A percentile compares a stretch with the other conserved stretches of the same genome.
phyloP scores from a whole-genome alignment of 2,797 vertebrate genomes.

The Danionella dracula region DNA sequence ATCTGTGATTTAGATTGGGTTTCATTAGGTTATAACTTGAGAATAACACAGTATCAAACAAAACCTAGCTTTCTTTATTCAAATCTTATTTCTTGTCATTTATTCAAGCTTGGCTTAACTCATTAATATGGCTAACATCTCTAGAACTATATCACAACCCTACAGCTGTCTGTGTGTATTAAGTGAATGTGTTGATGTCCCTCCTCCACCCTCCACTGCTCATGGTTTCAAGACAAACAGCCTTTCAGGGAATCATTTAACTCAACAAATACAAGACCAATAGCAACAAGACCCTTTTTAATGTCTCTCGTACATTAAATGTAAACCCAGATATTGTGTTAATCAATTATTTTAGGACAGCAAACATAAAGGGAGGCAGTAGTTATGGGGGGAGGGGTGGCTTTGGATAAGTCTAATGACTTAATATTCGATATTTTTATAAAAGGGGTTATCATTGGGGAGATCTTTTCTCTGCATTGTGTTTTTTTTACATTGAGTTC shows the following conservation, averaged over 20 bases:
- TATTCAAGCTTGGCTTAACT: constrained; percentile 28
- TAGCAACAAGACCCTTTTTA: neutral
- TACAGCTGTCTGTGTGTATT: constrained; percentile 41
- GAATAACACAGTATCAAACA: neutral
- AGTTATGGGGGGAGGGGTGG: too few relatives aligned
- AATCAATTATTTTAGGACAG: too few relatives aligned
- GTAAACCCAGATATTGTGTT: too few relatives aligned
- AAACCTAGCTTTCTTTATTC: constrained; percentile 22
- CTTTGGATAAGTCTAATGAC: too few relatives aligned
- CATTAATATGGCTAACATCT: constrained; percentile 38
- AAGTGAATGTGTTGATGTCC: constrained; percentile 26
- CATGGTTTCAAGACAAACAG: constrained; percentile 19
- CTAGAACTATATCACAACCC: constrained; percentile 32
- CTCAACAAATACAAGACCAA: constrained; percentile 36
- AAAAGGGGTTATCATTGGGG: too few relatives aligned
- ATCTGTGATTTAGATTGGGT: neutral
- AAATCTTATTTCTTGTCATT: constrained; percentile 31
- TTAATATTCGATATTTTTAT: too few relatives aligned
- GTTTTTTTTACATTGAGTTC: too few relatives aligned
- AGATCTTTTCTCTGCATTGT: too few relatives aligned
- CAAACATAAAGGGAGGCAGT: too few relatives aligned
- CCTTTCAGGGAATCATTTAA: constrained; percentile 26
- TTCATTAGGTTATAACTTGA: neutral
- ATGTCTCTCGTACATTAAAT: too few relatives aligned
- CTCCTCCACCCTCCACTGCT: constrained; percentile 30